Base-by-base conservation (phyloP, 2,888 invertebrate genomes). In the Leucophora obtusa region DNA sequence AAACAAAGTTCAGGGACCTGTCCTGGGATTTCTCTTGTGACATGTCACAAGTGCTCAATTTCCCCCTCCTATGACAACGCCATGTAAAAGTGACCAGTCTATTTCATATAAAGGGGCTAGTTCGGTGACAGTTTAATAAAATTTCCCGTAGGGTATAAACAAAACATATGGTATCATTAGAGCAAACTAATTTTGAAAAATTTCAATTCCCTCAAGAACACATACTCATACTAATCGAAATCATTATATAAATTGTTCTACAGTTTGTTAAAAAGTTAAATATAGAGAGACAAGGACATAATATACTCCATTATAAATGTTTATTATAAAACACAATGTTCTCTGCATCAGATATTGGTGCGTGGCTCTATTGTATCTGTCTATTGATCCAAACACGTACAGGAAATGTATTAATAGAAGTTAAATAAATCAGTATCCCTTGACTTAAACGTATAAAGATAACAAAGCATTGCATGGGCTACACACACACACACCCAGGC, bases 401-500 rank as follows among this genome's bases (percentile, higher is more conserved):
- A 78, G 85, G 85, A 88, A 89, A 87, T 87, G 86, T 87, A 89
- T 89, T 89, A 89, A 89, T 89, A 89, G 89, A 89, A 89, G 86
- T 88, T 85, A 89, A 89, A 89, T 89, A 89, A 89, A 89, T 89
- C 89, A 89, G 89, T 87, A 89, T 89, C 88, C 85, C 72, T 66
- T 70, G 80, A 81, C 76, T 81, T 81, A 77, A 77, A 70, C 56
- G 73, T 73, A 73, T 73, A 77, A 73, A 77, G 81, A 81, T 81
- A 77, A 77, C 65, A 81, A 70, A 70, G 70, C 28, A 28, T 28
- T 28, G 4, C 28, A 43, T 51, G 9, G 18, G 10, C 28, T 15
- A 28, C 24, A 56, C 24, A 56, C 6, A 21, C n/a, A 66, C 15
- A 28, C 3, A 54, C 2, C n/a, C n/a, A 73, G 58, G 69, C 63